Evolutionary conservation across 2,888 invertebrate species (phyloP).

Genomic region (Luperina nickerlii): DNA sequence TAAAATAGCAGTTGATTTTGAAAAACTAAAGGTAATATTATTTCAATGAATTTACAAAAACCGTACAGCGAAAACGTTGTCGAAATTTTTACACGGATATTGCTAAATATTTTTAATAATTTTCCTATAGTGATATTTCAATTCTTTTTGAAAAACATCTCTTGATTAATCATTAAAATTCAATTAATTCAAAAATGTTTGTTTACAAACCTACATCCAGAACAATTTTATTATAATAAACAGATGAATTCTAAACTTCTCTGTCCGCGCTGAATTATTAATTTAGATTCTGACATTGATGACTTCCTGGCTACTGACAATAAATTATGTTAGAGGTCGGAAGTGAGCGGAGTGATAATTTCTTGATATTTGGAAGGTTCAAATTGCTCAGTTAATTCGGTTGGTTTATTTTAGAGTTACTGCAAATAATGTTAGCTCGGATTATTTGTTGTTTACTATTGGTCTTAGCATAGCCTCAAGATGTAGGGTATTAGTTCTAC

Average conservation of each 20-base stretch:
- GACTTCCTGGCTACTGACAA: conserved; percentile 50
- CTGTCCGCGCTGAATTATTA: conserved; percentile 55
- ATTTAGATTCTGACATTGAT: conserved; percentile 66
- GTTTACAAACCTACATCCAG: conserved; percentile 12
- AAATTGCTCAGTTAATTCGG: conserved; percentile 24
- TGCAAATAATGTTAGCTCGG: conserved; percentile 45
- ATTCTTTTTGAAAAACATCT: neutral
- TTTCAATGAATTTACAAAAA: neutral
- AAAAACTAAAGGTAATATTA: neutral
- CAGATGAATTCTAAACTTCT: conserved; percentile 7
- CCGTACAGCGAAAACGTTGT: fast-evolving
- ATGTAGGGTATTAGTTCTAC: neutral
- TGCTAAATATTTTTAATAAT: neutral
- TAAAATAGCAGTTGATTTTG: neutral
- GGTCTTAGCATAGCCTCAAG: neutral
- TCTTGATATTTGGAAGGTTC: conserved; percentile 47
- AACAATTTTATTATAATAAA: conserved; percentile 7
- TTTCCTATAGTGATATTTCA: too few relatives aligned
- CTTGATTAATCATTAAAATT: neutral
- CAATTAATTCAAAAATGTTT: neutral
- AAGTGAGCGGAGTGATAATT: conserved; percentile 51
- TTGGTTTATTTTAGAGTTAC: conserved; percentile 45
- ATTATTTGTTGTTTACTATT: conserved; percentile 35
- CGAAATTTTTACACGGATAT: too few relatives aligned
- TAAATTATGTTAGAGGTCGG: conserved; percentile 59